Base-by-base conservation (phyloP, 2,888 invertebrate species). In the Toxonevra muliebris region DNA sequence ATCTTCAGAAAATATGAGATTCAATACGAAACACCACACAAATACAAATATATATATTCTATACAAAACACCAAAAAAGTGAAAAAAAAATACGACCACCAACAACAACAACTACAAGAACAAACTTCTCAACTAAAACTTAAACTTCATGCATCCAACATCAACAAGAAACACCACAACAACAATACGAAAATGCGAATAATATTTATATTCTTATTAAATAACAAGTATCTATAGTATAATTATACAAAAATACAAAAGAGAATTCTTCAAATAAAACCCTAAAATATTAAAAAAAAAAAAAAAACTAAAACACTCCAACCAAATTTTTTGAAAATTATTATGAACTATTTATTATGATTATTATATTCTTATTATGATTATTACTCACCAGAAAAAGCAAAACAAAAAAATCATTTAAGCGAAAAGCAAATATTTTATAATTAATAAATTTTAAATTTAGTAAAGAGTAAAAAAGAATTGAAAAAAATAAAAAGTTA, bases 81-180 rank as follows among this genome's bases (percentile, higher is more conserved):
- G n/a, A n/a, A n/a, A n/a, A n/a, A n/a, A 60, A 45, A 40, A 13
- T 17, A 52, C 40, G n/a, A 61, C n/a, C 19, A 58, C 53, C 50
- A 40, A 15, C 15, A 50, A 52, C 50, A 40, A 15, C 15, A 50
- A 52, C 48, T 20, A 48, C 61, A 60, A 61, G 54, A 17, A 13
- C 12, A 48, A 3, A 52, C n/a, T 52, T 40, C 48, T 65, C n/a
- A 54, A 60, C 53, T 20, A 45, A 20, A 69, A 11, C 61, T 42
- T 57, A 58, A 10, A 50, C 7, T 40, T 52, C 4, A 61, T 61
- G 62, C 52, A 66, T 65, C 60, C 61, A 41, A 64, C 61, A 61
- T 41, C 65, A 68, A 65, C 63, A 30, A n/a, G n/a, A n/a, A 43
- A 40, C 52, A 66, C 59, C 17, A 61, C 59, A 61, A 50, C 65